Evolutionary conservation across 2,113 vertebrate genomes (phyloP).

Genomic region (Phalacrocorax pelagicus): DNA sequence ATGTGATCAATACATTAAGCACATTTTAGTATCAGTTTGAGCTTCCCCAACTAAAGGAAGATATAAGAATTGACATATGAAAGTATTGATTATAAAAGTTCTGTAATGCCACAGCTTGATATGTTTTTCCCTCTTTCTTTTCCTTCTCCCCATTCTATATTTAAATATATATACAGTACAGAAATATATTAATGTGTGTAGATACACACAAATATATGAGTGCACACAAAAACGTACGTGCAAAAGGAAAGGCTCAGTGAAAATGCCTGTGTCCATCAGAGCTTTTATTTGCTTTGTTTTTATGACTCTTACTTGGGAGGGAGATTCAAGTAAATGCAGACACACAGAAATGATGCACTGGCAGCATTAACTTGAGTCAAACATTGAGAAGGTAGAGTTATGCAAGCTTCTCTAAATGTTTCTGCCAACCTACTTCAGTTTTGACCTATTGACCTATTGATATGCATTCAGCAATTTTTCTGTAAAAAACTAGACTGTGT

Average conservation of each 20-base stretch:
- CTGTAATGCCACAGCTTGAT: background rate
- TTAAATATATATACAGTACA: background rate
- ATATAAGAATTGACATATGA: background rate
- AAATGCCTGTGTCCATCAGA: background rate
- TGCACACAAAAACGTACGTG: background rate
- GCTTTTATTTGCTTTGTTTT: background rate
- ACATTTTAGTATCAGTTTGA: background rate
- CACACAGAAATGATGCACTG: background rate
- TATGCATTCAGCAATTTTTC: background rate
- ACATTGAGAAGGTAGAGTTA: background rate
- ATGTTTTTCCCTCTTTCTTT: background rate
- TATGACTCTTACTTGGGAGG: background rate
- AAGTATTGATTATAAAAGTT: background rate
- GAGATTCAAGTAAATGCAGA: background rate
- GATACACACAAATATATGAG: background rate
- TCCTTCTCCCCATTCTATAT: background rate
- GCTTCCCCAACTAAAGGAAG: background rate
- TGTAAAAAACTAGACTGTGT: background rate
- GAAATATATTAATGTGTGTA: background rate
- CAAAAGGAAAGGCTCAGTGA: background rate
- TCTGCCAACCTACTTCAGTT: background rate
- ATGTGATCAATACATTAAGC: background rate
- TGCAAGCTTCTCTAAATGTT: background rate
- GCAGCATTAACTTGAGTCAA: background rate
- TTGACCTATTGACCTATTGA: fast-evolving